Conservation (phyloP, 2,797 vertebrate genomes). For the Cyclopterus lumpus region DNA sequence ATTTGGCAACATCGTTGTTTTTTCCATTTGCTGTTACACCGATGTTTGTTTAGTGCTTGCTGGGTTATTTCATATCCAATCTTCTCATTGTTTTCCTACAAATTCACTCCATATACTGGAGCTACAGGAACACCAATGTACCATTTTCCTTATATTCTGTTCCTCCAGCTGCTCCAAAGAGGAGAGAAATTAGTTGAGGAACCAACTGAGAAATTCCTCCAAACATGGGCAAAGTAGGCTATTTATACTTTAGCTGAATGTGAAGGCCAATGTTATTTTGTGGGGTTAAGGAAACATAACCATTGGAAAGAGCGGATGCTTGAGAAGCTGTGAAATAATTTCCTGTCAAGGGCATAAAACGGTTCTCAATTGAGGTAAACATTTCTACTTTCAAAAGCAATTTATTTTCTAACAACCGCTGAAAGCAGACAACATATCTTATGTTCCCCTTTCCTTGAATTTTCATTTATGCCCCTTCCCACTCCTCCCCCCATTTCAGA, state of each 20-base stretch:
- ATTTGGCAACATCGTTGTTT: constrained; percentile 11
- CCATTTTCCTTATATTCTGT: constrained; percentile 55
- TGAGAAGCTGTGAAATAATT: constrained; percentile 80
- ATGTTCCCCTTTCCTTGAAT: constrained; percentile 79
- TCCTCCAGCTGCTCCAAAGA: constrained; percentile 51
- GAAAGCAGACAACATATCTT: constrained; percentile 83
- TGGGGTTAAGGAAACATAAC: constrained; percentile 81
- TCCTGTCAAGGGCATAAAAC: constrained; percentile 82
- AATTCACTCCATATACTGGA: constrained; percentile 56
- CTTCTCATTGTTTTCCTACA: constrained; percentile 62
- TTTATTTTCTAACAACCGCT: constrained; percentile 83
- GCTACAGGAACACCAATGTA: constrained; percentile 52
- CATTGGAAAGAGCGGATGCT: constrained; percentile 78
- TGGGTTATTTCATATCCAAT: constrained; percentile 65
- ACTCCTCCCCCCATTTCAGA: constrained; percentile 42
- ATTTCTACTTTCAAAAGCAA: constrained; percentile 84
- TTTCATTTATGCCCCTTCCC: constrained; percentile 69
- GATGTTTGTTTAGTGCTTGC: constrained; percentile 36
- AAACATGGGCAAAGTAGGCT: constrained; percentile 68
- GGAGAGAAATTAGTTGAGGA: constrained; percentile 74
- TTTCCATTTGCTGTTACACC: constrained; percentile 33
- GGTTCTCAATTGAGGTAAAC: constrained; percentile 82
- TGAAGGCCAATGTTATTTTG: constrained; percentile 79
- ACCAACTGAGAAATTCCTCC: constrained; percentile 66
- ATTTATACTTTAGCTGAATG: constrained; percentile 75